phyloP scores from a whole-genome alignment of 2,113 vertebrate species.

The Hydrochoerus hydrochaeris region DNA sequence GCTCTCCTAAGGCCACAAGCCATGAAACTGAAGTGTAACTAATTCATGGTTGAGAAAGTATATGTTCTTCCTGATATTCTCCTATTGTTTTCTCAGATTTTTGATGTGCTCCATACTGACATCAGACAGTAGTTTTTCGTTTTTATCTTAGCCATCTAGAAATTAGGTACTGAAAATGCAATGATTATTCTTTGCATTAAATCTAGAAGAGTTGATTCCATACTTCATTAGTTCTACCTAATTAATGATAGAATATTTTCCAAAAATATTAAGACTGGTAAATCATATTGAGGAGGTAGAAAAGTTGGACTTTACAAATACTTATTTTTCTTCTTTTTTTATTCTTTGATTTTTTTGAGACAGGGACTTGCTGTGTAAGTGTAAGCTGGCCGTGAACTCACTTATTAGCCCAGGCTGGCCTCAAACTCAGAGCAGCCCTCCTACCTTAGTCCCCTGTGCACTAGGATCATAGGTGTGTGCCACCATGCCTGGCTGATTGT shows the following conservation, averaged over 20 bases:
- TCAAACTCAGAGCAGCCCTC: neutral
- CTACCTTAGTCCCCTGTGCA: neutral
- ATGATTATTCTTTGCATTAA: constrained; percentile 12
- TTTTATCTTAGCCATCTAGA: neutral
- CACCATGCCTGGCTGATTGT: neutral
- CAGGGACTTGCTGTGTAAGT: neutral
- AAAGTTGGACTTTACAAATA: neutral
- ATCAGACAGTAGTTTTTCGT: neutral
- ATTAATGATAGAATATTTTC: neutral
- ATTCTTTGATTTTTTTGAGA: neutral
- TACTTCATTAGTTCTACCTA: constrained; percentile 6
- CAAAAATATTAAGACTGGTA: neutral
- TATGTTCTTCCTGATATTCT: neutral
- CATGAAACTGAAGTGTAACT: neutral
- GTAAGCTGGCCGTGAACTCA: neutral
- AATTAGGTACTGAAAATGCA: constrained; percentile 38
- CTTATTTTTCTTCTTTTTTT: neutral
- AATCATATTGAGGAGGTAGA: constrained; percentile 20
- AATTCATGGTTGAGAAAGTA: neutral
- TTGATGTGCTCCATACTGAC: neutral
- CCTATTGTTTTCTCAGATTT: neutral
- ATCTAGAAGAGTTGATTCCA: neutral
- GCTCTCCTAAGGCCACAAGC: neutral
- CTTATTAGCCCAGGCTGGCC: too few relatives aligned
- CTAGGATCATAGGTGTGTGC: neutral